Evolutionary conservation across 2,888 invertebrate species (phyloP).

Genomic region (Ennomos fuscantarius): DNA sequence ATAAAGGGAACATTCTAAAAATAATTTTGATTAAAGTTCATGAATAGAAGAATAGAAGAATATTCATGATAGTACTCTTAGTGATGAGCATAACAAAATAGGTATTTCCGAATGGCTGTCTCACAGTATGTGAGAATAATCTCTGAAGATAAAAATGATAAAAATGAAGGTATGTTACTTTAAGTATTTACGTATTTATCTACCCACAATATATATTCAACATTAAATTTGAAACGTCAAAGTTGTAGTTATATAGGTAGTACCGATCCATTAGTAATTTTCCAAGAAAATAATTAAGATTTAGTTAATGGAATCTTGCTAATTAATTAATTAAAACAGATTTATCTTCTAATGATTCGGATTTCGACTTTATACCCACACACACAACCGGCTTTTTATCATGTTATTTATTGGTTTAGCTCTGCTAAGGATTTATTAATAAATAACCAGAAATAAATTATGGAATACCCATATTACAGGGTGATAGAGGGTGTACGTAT

Average conservation of each 20-base stretch:
- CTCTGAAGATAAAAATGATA: too few relatives aligned
- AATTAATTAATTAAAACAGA: slow-evolving; percentile 21
- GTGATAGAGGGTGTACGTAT: too few relatives aligned
- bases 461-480: too few relatives aligned
- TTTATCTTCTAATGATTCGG: slow-evolving; percentile 3
- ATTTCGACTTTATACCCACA: background rate
- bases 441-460: background rate
- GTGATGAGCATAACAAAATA: too few relatives aligned
- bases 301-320: slow-evolving; percentile 4
- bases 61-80: background rate
- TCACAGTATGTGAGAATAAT: too few relatives aligned
- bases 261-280: too few relatives aligned
- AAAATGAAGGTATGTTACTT: too few relatives aligned
- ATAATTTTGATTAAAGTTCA: slow-evolving; percentile 3
- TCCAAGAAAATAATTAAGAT: background rate
- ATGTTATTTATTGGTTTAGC: slow-evolving; percentile 28
- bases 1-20: slow-evolving; percentile 10
- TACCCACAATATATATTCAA: too few relatives aligned
- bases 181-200: too few relatives aligned
- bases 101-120: too few relatives aligned
- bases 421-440: slow-evolving; percentile 22
- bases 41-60: slow-evolving; percentile 1
- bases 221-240: too few relatives aligned
- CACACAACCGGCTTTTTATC: slow-evolving; percentile 22
- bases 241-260: too few relatives aligned